Evolutionary conservation across 2,888 invertebrate species (phyloP).

Genomic region (Philaethria dido): DNA sequence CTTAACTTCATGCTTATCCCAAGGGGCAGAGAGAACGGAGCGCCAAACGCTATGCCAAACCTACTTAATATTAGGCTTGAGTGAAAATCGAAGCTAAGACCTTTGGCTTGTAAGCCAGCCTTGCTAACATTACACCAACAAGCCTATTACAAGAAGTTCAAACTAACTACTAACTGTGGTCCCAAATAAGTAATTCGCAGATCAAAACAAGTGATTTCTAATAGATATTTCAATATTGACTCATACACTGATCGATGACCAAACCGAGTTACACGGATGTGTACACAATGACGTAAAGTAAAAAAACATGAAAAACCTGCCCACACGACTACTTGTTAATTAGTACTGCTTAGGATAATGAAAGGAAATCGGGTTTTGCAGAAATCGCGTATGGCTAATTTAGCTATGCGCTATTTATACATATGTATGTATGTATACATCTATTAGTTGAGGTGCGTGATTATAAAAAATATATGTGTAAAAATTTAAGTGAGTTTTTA

Average conservation of each 20-base stretch:
- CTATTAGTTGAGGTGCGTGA: neutral
- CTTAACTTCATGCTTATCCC: too few relatives aligned
- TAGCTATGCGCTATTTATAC: slow-evolving; percentile 3
- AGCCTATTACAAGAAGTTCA: neutral
- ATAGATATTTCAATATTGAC: slow-evolving; percentile 26
- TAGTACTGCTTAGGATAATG: slow-evolving; percentile 30
- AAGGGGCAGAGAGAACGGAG: too few relatives aligned
- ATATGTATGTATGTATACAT: neutral
- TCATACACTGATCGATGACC: slow-evolving; percentile 20
- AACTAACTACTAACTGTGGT: neutral
- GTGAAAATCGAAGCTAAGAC: too few relatives aligned
- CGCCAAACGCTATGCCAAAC: too few relatives aligned
- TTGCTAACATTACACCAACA: too few relatives aligned
- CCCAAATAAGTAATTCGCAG: neutral
- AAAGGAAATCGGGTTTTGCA: slow-evolving; percentile 28
- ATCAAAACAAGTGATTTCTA: slow-evolving; percentile 26
- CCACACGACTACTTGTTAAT: slow-evolving; percentile 23
- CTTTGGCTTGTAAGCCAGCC: too few relatives aligned
- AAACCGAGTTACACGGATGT: slow-evolving; percentile 32
- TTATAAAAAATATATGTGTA: neutral
- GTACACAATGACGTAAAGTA: slow-evolving; percentile 29
- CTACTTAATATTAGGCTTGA: too few relatives aligned
- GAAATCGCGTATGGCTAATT: slow-evolving; percentile 24
- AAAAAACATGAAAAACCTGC: slow-evolving; percentile 26
- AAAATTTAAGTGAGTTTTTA: too few relatives aligned